These are phyloP conservation scores for Tinea semifulvella DNA, from an alignment of 2,888 invertebrate species.

Conservation along the genomic window DNA sequence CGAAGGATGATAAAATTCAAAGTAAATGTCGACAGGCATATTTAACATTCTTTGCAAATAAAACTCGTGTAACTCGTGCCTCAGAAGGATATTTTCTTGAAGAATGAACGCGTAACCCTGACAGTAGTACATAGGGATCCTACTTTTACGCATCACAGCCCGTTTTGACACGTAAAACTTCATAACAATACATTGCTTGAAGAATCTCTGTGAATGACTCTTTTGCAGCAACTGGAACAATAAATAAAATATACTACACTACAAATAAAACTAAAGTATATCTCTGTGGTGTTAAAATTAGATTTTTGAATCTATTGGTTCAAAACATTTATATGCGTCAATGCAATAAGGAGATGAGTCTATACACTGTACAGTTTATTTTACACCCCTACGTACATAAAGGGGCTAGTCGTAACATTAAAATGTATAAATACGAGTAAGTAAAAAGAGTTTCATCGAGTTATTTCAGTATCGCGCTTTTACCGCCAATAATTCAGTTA, in stretches of 20 bases:
- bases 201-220: slow-evolving; percentile 25
- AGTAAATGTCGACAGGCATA: slow-evolving; percentile 29
- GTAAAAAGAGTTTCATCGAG: no score
- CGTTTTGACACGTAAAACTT: slow-evolving; percentile 29
- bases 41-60: slow-evolving; percentile 26
- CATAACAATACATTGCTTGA: slow-evolving; percentile 35
- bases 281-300: no score
- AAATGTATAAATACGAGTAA: no score
- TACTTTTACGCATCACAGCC: slow-evolving; percentile 29
- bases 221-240: slow-evolving; percentile 34
- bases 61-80: slow-evolving; percentile 40
- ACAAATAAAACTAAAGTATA: no score
- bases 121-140: slow-evolving; percentile 43
- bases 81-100: slow-evolving; percentile 29
- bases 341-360: no score
- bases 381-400: no score
- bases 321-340: no score
- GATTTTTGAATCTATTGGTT: no score
- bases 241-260: neutral
- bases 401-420: no score
- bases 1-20: slow-evolving; percentile 39
- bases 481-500: no score
- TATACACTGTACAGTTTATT: no score
- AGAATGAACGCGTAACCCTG: slow-evolving; percentile 31
- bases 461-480: no score